Evolutionary conservation across 2,888 invertebrate genomes (phyloP), one percentile per base, ranked within the genome.

Genomic region (Coleophora flavipennella): DNA sequence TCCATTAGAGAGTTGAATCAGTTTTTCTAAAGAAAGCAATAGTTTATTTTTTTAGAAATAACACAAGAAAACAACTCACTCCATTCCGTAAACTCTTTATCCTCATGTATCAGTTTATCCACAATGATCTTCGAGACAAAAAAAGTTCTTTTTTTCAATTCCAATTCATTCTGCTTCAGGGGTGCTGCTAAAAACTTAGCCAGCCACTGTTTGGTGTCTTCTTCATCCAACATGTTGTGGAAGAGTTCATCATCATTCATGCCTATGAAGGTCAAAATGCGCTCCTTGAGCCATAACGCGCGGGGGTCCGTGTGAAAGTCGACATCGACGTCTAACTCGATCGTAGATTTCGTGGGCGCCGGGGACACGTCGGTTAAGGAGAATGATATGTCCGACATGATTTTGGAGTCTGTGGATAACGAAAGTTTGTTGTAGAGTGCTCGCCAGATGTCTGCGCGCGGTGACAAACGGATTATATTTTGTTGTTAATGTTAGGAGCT

Each of bases 81-180:
- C 86, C 91, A 89, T 75, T 93, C 91, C 50, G 90, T 86, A 43
- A 92, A 88, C 67, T 93, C 92, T 59, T 91, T 91, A 57, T 93
- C 92, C 12, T 91, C 86, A 57, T 84, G 74, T 40, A 85, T 80
- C 8, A 92, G 74, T 61, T 90, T 91, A 53, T 91, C 92, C 37
- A 89, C 89, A 51, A 90, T 89, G 1, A 90, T 90, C 61, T 91
- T 91, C 56, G 90, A 87, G 11, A 92, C 81, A 54, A 87, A 90
- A 51, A 93, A 81, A 13, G 90, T 75, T 54, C 87, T 87, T 44
- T 85, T 89, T 12, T 88, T 84, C 31, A 89, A 55, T 0, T 62
- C 51, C 31, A 66, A 46, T 34, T 84, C 83, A 46, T 75, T 67
- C 0, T 69, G 65, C 31, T 60, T 56, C 14, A 75, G 41, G 0